These are phyloP conservation scores for Epiperipatus broadwayi DNA, from an alignment of 2,888 invertebrate genomes.

Conservation along the genomic window DNA sequence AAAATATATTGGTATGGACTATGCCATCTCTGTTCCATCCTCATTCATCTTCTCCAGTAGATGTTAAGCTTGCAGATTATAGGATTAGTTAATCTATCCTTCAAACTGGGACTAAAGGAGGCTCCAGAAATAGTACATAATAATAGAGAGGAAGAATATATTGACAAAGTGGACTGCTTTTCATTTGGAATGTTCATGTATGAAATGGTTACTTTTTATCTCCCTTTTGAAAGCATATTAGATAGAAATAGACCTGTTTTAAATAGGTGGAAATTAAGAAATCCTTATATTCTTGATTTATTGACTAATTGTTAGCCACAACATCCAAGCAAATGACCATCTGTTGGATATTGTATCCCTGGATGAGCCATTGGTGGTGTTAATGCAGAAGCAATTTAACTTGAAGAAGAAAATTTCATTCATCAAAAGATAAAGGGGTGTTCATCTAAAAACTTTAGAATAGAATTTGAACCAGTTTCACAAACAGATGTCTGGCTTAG, in stretches of 20 bases:
- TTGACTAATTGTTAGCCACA: conserved; percentile 95
- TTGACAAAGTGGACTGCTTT: conserved; percentile 95
- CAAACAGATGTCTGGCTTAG: too few relatives aligned
- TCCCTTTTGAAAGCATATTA: conserved; percentile 68
- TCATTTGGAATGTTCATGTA: conserved; percentile 97
- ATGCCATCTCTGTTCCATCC: conserved; percentile 58
- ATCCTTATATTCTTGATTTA: conserved; percentile 68
- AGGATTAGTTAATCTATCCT: conserved; percentile 73
- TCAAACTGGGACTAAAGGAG: conserved; percentile 81
- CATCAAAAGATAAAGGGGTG: too few relatives aligned
- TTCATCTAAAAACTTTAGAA: too few relatives aligned
- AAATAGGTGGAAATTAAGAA: too few relatives aligned
- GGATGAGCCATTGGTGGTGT: too few relatives aligned
- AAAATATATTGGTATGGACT: conserved; percentile 95
- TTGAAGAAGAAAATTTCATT: too few relatives aligned
- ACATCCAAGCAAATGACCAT: conserved; percentile 52
- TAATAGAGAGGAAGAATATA: conserved; percentile 96
- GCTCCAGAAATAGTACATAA: conserved; percentile 96
- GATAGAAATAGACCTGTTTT: too few relatives aligned
- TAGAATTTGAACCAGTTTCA: too few relatives aligned
- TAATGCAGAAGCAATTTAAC: too few relatives aligned
- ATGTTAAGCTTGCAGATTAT: conserved; percentile 90
- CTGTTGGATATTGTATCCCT: conserved; percentile 55
- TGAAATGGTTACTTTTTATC: conserved; percentile 73
- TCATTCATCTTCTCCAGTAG: conserved; percentile 33